These are phyloP conservation scores for Gallirallus australis DNA, from an alignment of 2,797 vertebrate genomes.

Conservation along the genomic window DNA sequence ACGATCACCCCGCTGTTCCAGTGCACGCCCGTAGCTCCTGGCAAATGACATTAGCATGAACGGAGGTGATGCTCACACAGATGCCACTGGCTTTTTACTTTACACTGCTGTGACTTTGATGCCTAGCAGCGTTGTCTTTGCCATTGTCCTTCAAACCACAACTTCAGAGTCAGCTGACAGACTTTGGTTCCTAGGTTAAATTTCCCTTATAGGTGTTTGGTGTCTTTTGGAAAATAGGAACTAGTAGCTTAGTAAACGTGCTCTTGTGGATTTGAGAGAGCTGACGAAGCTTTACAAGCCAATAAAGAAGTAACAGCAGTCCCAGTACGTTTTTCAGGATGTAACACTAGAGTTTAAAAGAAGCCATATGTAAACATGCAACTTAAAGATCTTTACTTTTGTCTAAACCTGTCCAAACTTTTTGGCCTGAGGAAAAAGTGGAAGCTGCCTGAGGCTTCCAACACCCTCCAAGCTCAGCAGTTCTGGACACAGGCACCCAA, in stretches of 20 bases:
- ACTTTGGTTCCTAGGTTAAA: not conserved
- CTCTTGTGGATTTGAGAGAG: not conserved
- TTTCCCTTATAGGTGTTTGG: not conserved
- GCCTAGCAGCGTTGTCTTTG: not conserved
- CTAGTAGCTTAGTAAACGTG: not conserved
- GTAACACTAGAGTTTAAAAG: not conserved
- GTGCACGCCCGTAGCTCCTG: not conserved
- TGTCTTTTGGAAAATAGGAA: not conserved
- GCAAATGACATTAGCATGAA: not conserved
- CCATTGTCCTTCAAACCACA: not conserved
- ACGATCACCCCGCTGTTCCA: not conserved
- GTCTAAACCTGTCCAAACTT: not conserved
- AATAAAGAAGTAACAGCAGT: conserved; percentile 9
- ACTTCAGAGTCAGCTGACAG: not conserved
- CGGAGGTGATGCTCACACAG: not conserved
- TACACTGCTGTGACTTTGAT: not conserved
- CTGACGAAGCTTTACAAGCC: conserved; percentile 18
- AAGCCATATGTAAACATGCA: not conserved
- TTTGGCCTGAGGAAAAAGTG: not conserved
- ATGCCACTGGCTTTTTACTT: not conserved
- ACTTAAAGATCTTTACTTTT: not conserved
- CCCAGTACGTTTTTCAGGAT: not conserved
- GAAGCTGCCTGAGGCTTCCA: not conserved
- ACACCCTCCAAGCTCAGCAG: not conserved
- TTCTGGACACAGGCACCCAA: not conserved